phyloP scores from a whole-genome alignment of 2,888 invertebrate species.

The Calameuta filiformis region DNA sequence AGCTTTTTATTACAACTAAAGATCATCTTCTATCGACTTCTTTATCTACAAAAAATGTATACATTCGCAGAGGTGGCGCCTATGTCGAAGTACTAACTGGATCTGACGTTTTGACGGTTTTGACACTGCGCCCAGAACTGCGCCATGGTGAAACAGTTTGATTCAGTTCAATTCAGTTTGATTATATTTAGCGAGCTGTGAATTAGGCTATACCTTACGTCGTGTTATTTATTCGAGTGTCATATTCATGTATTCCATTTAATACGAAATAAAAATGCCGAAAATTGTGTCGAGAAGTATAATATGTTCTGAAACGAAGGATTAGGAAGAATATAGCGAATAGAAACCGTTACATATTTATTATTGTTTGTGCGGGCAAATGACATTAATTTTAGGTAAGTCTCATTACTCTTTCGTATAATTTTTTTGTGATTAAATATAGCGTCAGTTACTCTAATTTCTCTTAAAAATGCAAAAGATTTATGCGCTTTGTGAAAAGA shows the following conservation, averaged over 20 bases:
- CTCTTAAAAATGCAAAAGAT: too few species aligned
- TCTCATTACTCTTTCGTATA: neutral
- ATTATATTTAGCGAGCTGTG: neutral
- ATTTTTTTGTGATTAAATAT: too few species aligned
- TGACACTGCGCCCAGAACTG: too few species aligned
- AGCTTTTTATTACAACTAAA: neutral
- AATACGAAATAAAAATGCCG: constrained; percentile 74
- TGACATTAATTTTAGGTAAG: constrained; percentile 92
- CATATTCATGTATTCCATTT: neutral
- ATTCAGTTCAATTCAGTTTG: too few species aligned
- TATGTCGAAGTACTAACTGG: neutral
- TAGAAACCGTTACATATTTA: constrained; percentile 97
- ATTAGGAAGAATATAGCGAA: constrained; percentile 96
- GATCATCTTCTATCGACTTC: neutral
- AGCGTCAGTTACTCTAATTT: too few species aligned
- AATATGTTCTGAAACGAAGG: constrained; percentile 95
- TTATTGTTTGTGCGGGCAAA: constrained; percentile 97
- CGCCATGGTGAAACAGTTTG: neutral
- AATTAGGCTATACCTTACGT: neutral
- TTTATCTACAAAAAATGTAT: neutral
- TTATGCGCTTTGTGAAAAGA: too few species aligned
- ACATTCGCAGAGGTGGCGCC: neutral
- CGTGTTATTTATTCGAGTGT: neutral
- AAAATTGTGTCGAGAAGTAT: constrained; percentile 96
- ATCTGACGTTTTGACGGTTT: neutral